A percentile compares a stretch with the other conserved stretches of the same genome.
phyloP scores from a whole-genome alignment of 2,113 vertebrate species.

The Chloropsis hardwickii region DNA sequence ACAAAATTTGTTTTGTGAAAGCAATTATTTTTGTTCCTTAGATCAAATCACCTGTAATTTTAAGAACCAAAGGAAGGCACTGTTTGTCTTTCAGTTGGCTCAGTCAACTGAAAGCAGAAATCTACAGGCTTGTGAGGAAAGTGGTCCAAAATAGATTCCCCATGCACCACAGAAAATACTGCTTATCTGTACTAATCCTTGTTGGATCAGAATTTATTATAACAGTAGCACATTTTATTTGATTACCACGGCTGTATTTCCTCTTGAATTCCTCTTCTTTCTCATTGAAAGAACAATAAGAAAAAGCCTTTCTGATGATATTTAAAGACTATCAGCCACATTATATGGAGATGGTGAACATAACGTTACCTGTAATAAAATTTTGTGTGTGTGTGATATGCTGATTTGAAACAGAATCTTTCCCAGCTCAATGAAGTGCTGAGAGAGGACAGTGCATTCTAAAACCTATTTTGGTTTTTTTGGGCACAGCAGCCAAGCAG shows the following conservation, averaged over 20 bases:
- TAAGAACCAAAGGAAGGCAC: not conserved
- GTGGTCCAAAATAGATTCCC: not conserved
- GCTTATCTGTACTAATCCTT: not conserved
- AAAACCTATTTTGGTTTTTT: not conserved
- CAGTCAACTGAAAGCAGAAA: slow-evolving; percentile 30
- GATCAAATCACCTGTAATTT: slow-evolving; percentile 45
- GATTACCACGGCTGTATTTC: not conserved
- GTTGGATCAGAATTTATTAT: slow-evolving; percentile 36
- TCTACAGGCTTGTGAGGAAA: not conserved
- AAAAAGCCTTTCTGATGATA: not conserved
- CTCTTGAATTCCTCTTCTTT: not conserved
- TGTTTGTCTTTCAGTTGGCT: slow-evolving; percentile 19
- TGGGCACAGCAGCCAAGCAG: not conserved
- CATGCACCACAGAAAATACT: not conserved
- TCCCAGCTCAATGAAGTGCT: not conserved
- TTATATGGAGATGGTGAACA: not conserved
- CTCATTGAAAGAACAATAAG: not conserved
- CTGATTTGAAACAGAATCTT: not conserved
- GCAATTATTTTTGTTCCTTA: slow-evolving; percentile 60
- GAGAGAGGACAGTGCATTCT: not conserved
- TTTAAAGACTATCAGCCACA: not conserved
- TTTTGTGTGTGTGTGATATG: not conserved
- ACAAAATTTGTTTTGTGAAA: slow-evolving; percentile 30
- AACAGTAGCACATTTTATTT: slow-evolving; percentile 3
- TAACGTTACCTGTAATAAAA: not conserved